These are phyloP conservation scores for Macropis europaea DNA, from an alignment of 2,888 invertebrate genomes.

Conservation along the genomic window DNA sequence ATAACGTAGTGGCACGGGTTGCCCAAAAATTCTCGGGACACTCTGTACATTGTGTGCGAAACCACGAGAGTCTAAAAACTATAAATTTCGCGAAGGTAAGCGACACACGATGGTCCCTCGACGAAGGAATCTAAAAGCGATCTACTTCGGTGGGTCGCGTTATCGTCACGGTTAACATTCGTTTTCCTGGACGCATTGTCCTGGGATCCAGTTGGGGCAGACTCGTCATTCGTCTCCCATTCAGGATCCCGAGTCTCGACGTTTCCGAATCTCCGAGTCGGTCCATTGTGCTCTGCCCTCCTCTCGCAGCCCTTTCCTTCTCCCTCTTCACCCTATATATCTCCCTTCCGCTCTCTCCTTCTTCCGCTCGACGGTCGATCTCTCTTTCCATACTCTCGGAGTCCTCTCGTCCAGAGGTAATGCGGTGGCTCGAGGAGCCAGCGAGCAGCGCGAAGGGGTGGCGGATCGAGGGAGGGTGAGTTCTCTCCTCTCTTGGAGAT, in stretches of 20 bases:
- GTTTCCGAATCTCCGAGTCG: conserved; percentile 76
- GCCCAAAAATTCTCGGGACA: no score
- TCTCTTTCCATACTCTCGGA: conserved; percentile 50
- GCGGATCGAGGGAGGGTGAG: conserved; percentile 53
- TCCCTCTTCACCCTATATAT: conserved; percentile 17
- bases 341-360: conserved; percentile 27
- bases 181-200: conserved; percentile 73
- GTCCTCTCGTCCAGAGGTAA: conserved; percentile 66
- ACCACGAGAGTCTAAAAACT: no score
- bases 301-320: conserved; percentile 42
- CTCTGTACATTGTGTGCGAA: no score
- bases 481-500: conserved; percentile 63
- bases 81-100: neutral
- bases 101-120: neutral
- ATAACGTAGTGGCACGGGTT: no score
- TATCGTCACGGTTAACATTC: conserved; percentile 70
- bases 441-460: conserved; percentile 57
- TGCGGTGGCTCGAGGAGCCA: conserved; percentile 58
- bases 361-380: conserved; percentile 47
- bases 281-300: conserved; percentile 69
- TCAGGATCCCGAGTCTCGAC: conserved; percentile 73
- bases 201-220: conserved; percentile 69
- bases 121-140: conserved; percentile 33
- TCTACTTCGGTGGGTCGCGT: conserved; percentile 50
- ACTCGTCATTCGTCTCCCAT: conserved; percentile 78